phyloP scores from a whole-genome alignment of 1,140 invertebrate genomes.

The Drosophila rhopaloa region DNA sequence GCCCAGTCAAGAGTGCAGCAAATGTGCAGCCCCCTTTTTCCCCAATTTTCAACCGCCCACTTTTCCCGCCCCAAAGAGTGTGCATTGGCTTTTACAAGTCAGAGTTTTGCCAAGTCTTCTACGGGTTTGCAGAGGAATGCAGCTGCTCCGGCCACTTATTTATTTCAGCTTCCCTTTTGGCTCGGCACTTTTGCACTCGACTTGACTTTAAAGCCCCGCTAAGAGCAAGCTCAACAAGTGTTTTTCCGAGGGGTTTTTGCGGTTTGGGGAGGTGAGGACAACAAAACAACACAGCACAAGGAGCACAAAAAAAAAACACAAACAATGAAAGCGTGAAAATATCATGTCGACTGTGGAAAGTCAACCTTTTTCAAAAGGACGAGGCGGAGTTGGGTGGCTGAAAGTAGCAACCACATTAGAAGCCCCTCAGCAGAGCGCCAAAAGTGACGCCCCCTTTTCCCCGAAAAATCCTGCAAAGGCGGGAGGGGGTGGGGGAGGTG shows the following conservation, averaged over 20 bases:
- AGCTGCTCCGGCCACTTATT: constrained; percentile 30
- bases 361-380: constrained; percentile 63
- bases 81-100: constrained; percentile 21
- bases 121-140: constrained; percentile 40
- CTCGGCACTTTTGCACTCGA: constrained; percentile 62
- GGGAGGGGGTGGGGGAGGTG: constrained; percentile 17
- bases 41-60: not conserved
- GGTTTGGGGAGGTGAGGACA: constrained; percentile 4
- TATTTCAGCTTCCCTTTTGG: constrained; percentile 19
- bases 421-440: constrained; percentile 52
- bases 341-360: constrained; percentile 76
- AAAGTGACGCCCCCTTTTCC: constrained; percentile 29
- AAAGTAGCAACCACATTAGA: constrained; percentile 64
- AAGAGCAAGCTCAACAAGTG: constrained; percentile 63
- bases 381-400: constrained; percentile 9
- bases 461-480: constrained; percentile 66
- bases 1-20: constrained; percentile 71
- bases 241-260: constrained; percentile 27
- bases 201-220: constrained; percentile 66
- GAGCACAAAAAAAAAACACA: constrained; percentile 22
- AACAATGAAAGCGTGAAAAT: constrained; percentile 81
- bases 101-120: constrained; percentile 22
- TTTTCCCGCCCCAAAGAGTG: constrained; percentile 35
- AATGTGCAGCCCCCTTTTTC: constrained; percentile 48
- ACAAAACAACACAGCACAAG: constrained; percentile 19